phyloP scores from a whole-genome alignment of 2,888 invertebrate species.

The Cephus pygmeus region DNA sequence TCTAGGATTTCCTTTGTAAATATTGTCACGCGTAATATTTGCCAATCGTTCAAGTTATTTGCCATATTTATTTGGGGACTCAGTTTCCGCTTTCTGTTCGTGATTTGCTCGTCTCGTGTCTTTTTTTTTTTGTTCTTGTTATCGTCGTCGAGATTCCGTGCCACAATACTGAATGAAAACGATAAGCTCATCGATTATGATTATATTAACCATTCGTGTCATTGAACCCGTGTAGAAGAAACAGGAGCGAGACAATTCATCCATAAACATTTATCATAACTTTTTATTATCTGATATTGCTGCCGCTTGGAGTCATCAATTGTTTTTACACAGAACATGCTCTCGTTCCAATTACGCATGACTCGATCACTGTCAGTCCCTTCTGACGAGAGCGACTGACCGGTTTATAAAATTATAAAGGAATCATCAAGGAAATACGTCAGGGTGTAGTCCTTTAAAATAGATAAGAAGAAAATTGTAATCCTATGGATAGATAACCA shows the following conservation, averaged over 20 bases:
- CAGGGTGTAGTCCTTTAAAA: not conserved
- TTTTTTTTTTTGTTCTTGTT: not conserved
- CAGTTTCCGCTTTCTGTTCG: too few relatives aligned
- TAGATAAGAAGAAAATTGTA: not conserved
- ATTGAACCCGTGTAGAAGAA: not conserved
- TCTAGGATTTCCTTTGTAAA: not conserved
- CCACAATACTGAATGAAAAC: not conserved
- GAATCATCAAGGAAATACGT: not conserved
- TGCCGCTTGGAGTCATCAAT: not conserved
- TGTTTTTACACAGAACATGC: not conserved
- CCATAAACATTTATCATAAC: not conserved
- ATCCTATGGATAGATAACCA: not conserved
- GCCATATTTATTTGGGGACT: not conserved
- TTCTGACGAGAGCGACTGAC: not conserved
- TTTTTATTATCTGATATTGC: not conserved
- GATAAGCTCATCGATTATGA: not conserved
- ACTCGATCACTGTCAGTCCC: not conserved
- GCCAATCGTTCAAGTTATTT: not conserved
- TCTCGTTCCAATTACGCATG: not conserved
- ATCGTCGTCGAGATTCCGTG: not conserved
- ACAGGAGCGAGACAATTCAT: not conserved
- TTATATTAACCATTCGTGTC: not conserved
- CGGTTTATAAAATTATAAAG: not conserved
- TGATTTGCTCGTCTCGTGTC: too few relatives aligned
- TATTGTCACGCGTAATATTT: not conserved